Evolutionary conservation across 1,140 invertebrate species (phyloP), one percentile per base, ranked within the genome.

Genomic region (Subanguina moxae): DNA sequence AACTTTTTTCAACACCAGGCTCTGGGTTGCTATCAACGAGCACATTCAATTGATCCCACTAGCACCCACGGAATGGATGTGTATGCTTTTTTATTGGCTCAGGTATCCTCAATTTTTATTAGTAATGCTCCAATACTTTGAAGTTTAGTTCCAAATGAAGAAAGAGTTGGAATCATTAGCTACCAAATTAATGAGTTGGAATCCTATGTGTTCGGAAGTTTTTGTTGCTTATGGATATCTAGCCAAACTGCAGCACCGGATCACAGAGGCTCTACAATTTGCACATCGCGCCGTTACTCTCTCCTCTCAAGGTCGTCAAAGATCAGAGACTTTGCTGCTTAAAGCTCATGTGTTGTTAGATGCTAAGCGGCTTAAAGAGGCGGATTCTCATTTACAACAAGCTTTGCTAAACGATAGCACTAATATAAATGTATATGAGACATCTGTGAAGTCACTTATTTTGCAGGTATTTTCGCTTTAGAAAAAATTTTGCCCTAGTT

Each of bases 131-230:
- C 3, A 38, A 5, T 38, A 38, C 32, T 15, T 45, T n/a, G 17
- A 21, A 21, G 3, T 52, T 25, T 15, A 52, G 48, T 8, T 21
- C 3, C 48, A 52, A 52, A 52, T 52, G 48, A 52, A 52, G 57
- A 64, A 64, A 38, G 62, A 64, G 17, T n/a, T 64, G 62, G 62
- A 64, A 57, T 3, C 57, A 28, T 28, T 64, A n/a, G 62, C 62
- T 19, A 38, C 23, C 3, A 58, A 61, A 19, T 56, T 64, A n/a
- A 38, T 64, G 25, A 61, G 42, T 38, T 15, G 3, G 1, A 28
- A 28, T 23, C 42, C 28, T 59, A 25, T 27, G 17, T 57, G 38
- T 28, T 64, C 62, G 17, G 62, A 64, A 38, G 32, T 62, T 3
- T 64, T 58, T 38, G 62, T 64, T 19, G 42, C 57, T 7, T 64